These are phyloP conservation scores for Aphaenogaster rudis DNA, from an alignment of 1,140 invertebrate genomes.

Conservation along the genomic window DNA sequence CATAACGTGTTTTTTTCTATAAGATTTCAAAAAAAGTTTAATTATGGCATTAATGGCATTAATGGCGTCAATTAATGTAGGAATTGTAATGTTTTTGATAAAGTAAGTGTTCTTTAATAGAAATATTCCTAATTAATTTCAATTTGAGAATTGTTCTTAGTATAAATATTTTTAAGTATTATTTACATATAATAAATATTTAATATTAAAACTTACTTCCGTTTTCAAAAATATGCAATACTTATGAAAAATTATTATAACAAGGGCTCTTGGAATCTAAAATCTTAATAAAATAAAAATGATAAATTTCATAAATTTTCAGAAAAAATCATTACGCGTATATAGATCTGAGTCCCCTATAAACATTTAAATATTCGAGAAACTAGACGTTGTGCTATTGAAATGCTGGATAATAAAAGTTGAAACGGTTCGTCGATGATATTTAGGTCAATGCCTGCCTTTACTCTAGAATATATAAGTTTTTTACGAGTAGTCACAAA, in stretches of 20 bases:
- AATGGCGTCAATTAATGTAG: not conserved
- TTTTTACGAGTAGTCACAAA: constrained; percentile 38
- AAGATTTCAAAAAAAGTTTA: not conserved
- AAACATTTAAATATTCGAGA: not conserved
- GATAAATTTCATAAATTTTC: constrained; percentile 6
- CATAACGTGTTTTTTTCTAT: not conserved
- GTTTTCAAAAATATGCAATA: not conserved
- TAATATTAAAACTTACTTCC: too few species aligned
- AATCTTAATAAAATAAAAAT: not conserved
- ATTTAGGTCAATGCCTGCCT: constrained; percentile 83
- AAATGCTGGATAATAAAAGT: constrained; percentile 17
- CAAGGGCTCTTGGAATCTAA: not conserved
- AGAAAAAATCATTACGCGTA: not conserved
- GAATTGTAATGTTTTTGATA: not conserved
- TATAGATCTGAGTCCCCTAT: not conserved
- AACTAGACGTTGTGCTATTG: not conserved
- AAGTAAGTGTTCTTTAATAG: not conserved
- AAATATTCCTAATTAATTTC: not conserved
- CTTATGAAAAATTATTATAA: not conserved
- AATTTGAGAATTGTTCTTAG: not conserved
- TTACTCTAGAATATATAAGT: constrained; percentile 77
- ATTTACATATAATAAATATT: too few species aligned
- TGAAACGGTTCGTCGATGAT: constrained; percentile 59
- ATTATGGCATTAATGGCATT: not conserved
- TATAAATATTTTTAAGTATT: not conserved